These are phyloP conservation scores for Therioaphis trifolii DNA, from an alignment of 2,888 invertebrate genomes.

Conservation along the genomic window DNA sequence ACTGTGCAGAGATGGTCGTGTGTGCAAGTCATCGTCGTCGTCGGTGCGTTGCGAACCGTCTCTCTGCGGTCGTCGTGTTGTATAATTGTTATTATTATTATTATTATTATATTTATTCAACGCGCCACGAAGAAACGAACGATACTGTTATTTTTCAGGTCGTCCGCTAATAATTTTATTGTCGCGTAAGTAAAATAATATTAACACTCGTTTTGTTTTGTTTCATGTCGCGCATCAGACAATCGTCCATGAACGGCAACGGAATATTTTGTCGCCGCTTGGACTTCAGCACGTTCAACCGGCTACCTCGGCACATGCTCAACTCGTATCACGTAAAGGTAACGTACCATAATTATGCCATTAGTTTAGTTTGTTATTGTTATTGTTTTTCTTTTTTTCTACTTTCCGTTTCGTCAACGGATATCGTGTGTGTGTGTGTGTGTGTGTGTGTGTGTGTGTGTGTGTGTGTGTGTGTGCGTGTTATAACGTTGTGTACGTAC, in stretches of 20 bases:
- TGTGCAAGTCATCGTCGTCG: background rate
- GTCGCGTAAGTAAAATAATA: no score
- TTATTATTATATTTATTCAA: background rate
- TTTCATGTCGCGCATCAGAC: conserved; percentile 71
- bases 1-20: background rate
- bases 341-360: conserved; percentile 68
- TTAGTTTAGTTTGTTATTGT: no score
- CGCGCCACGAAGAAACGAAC: background rate
- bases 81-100: background rate
- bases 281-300: conserved; percentile 95
- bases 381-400: conserved; percentile 20
- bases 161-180: background rate
- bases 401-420: background rate
- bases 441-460: no score
- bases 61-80: background rate
- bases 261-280: conserved; percentile 92
- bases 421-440: no score
- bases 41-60: background rate
- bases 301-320: conserved; percentile 92
- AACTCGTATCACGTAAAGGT: conserved; percentile 99
- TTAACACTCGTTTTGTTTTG: conserved; percentile 69
- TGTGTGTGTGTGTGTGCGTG: no score
- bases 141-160: background rate
- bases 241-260: conserved; percentile 81
- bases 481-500: no score